These are phyloP conservation scores for Acronicta psi DNA, from an alignment of 2,888 invertebrate species.

Conservation along the genomic window DNA sequence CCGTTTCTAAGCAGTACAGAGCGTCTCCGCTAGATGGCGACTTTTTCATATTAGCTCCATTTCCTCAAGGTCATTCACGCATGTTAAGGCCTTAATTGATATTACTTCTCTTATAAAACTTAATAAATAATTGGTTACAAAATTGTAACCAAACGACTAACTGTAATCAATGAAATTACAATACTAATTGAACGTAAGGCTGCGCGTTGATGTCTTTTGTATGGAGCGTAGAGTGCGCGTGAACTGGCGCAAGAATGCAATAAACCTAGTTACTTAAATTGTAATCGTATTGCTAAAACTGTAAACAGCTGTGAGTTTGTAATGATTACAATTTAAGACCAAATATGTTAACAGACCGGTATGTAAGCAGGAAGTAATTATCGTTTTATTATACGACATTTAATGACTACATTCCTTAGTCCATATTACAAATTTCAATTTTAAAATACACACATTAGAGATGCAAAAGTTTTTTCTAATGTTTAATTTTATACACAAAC, in stretches of 20 bases:
- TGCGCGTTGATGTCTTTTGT: constrained; percentile 50
- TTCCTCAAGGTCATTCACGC: too few species aligned
- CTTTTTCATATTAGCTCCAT: too few species aligned
- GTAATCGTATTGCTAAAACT: constrained; percentile 30
- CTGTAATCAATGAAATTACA: background rate
- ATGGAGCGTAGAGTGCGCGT: constrained; percentile 7
- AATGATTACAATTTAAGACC: constrained; percentile 1
- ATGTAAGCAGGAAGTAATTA: background rate
- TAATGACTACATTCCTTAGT: too few species aligned
- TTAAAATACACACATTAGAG: too few species aligned
- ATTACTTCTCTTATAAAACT: too few species aligned
- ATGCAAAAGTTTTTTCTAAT: too few species aligned
- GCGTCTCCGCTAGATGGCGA: too few species aligned
- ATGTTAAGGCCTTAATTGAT: too few species aligned
- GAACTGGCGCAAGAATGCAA: constrained; percentile 49
- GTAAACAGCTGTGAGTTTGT: constrained; percentile 11
- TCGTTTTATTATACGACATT: background rate
- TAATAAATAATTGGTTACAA: background rate
- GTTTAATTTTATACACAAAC: too few species aligned
- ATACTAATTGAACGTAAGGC: background rate
- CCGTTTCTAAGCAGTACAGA: too few species aligned
- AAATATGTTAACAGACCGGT: background rate
- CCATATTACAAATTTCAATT: too few species aligned
- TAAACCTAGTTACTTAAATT: constrained; percentile 52
- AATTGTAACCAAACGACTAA: background rate